Conservation (phyloP, 2,113 vertebrate species). For the Tricholaema leucomelas region DNA sequence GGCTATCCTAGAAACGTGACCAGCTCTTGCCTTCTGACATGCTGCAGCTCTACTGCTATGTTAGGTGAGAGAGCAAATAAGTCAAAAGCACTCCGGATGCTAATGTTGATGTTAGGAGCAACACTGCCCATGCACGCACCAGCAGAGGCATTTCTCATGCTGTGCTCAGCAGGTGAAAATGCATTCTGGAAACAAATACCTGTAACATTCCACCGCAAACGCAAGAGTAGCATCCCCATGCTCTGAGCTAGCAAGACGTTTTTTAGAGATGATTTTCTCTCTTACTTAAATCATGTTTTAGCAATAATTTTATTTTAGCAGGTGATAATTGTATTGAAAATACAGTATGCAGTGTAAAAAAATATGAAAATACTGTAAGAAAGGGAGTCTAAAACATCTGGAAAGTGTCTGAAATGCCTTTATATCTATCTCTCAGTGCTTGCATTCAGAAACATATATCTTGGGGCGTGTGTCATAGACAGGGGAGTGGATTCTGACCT, state of each 20-base stretch:
- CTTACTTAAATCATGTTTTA: background rate
- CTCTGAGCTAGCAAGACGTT: background rate
- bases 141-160: background rate
- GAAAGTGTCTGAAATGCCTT: background rate
- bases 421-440: background rate
- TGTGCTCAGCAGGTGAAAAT: background rate
- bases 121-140: background rate
- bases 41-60: background rate
- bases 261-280: background rate
- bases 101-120: background rate
- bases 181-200: background rate
- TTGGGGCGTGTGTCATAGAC: background rate
- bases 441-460: background rate
- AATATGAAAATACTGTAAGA: background rate
- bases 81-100: background rate
- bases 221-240: background rate
- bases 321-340: background rate
- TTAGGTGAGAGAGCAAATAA: background rate
- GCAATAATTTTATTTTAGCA: background rate
- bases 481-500: slow-evolving; percentile 13
- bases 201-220: background rate
- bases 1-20: accelerated
- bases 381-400: background rate
- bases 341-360: background rate
- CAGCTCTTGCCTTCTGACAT: background rate